Evolutionary conservation across 2,797 vertebrate species (phyloP), one percentile per base, ranked within the genome.

Genomic region (Sitta carolinensis): DNA sequence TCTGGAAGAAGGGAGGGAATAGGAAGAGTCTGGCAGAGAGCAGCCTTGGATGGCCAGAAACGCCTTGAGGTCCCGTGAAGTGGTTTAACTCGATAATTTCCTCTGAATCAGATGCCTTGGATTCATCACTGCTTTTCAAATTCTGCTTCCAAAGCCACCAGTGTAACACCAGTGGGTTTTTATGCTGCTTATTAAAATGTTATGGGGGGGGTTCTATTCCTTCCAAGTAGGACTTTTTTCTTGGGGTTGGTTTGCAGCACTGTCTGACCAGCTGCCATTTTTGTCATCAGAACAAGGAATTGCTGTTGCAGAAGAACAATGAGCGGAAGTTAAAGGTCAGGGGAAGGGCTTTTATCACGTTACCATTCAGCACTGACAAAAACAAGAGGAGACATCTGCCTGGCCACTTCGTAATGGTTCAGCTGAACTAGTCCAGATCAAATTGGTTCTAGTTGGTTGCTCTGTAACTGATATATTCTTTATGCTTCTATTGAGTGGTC

Each of bases 261-360:
- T 17, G 5, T 63, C 68, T 77, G 51, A 47, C 72, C 91, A 78
- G 74, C 63, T 95, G 68, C 74, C 34, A 10, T 42, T n/a, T 75
- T 82, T 87, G 68, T 42, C 78, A 64, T 69, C 51, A 57, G 62
- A 86, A 62, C 81, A 83, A 55, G 87, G 89, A 64, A 63, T 87
- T 95, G 66, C 85, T 90, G 42, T 74, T 88, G 64, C 80, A 84
- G 78, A 43, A 76, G 89, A 93, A 96, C 93, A 96, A 97, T 94
- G 68, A 42, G 79, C 59, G 87, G 96, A 97, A 97, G 91, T 77
- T 77, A 50, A 86, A 90, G 96, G 95, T 97, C 92, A 91, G 78
- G 93, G 95, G 52, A 84, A 90, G 75, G 88, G 81, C 64, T 82
- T 23, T 70, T 96, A 81, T 89, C 80, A 64, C 75, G 25, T 84